phyloP scores from a whole-genome alignment of 2,113 vertebrate genomes.

The Salvelinus sp. region DNA sequence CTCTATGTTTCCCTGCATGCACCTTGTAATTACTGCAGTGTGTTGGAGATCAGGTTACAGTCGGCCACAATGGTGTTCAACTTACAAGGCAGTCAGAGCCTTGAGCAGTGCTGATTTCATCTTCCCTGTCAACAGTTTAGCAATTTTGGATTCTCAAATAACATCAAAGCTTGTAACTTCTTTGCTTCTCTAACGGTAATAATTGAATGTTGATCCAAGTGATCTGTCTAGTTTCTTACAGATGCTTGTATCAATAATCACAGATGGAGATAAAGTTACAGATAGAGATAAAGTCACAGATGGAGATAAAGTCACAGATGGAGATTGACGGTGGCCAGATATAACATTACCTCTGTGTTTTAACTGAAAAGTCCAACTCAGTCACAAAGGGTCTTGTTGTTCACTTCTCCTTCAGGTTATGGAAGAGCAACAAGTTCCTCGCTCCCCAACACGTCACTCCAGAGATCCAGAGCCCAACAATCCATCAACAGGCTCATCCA shows the following conservation, averaged over 20 bases:
- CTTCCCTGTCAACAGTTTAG: neutral
- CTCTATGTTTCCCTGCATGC: slow-evolving; percentile 45
- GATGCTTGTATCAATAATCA: neutral
- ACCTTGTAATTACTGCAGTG: slow-evolving; percentile 70
- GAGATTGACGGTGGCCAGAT: neutral
- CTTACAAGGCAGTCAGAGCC: too few relatives aligned
- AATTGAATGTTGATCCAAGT: neutral
- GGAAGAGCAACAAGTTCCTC: neutral
- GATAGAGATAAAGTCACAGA: neutral
- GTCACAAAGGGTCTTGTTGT: slow-evolving; percentile 7
- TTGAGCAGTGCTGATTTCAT: neutral
- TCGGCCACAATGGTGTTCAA: slow-evolving; percentile 7
- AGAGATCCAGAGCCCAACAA: slow-evolving; percentile 27
- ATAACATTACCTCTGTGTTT: slow-evolving; percentile 17
- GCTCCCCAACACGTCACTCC: slow-evolving; percentile 26
- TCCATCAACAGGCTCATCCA: slow-evolving; percentile 26
- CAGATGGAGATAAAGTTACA: neutral
- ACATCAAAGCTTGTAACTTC: neutral
- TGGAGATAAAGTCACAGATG: neutral
- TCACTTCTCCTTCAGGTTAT: slow-evolving; percentile 4
- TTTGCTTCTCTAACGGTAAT: neutral
- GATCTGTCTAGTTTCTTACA: neutral
- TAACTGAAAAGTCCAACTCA: slow-evolving; percentile 37
- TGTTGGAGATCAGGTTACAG: slow-evolving; percentile 53
- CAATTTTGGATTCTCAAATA: neutral